phyloP scores from a whole-genome alignment of 30 jellyfish, hydroid and myxozoan genomes.

The Aurelia sp. region DNA sequence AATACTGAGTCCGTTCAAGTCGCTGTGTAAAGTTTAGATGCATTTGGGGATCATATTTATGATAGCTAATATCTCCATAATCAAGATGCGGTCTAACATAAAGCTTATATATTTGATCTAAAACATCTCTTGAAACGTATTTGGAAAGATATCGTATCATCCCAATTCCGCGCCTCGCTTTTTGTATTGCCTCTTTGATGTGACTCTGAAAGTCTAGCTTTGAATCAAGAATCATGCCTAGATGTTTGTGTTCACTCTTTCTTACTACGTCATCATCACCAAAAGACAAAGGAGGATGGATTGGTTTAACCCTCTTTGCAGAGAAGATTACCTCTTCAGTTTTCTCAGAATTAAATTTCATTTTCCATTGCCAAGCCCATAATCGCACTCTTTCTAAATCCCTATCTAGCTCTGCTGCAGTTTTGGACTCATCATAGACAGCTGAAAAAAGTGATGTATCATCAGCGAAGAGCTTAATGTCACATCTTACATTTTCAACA shows the following conservation, averaged over 20 bases:
- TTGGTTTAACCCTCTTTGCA: constrained; percentile 30
- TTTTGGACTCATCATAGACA: constrained; percentile 26
- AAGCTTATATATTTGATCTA: constrained; percentile 53
- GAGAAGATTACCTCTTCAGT: constrained; percentile 45
- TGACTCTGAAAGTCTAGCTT: constrained; percentile 55
- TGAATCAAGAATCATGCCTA: constrained; percentile 55
- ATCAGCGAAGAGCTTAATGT: constrained; percentile 46
- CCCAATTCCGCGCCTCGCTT: constrained; percentile 54
- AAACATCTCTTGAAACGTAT: constrained; percentile 35
- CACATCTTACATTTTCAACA: constrained; percentile 10
- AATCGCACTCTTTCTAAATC: constrained; percentile 46
- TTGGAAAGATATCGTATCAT: constrained; percentile 50
- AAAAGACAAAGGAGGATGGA: constrained; percentile 43
- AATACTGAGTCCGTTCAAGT: background rate
- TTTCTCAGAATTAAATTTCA: constrained; percentile 49
- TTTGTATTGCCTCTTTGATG: constrained; percentile 43
- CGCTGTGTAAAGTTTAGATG: constrained; percentile 12
- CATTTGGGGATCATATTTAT: constrained; percentile 56
- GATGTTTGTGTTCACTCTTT: constrained; percentile 42
- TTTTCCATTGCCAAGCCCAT: constrained; percentile 69
- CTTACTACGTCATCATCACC: constrained; percentile 33
- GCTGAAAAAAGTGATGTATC: constrained; percentile 35
- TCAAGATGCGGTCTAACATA: constrained; percentile 53
- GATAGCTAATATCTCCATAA: constrained; percentile 51
- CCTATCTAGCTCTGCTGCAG: constrained; percentile 35